Conservation (phyloP, 2,888 invertebrate species). For the Coelinius sp. region DNA sequence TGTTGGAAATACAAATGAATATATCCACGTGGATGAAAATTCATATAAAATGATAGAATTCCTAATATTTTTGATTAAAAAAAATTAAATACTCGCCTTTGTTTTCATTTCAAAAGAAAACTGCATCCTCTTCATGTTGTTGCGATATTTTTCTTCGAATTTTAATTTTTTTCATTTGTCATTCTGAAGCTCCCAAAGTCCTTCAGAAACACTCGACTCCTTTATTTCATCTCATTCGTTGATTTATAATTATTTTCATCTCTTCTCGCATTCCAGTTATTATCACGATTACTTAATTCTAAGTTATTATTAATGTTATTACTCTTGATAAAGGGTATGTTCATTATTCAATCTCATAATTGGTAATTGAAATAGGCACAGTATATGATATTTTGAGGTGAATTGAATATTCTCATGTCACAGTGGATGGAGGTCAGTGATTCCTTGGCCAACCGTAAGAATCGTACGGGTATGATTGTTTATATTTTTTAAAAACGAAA, state of each 20-base stretch:
- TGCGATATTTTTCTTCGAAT: slow-evolving; percentile 33
- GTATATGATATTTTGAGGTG: neutral
- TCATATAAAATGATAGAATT: neutral
- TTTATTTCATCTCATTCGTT: neutral
- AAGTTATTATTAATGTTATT: slow-evolving; percentile 1
- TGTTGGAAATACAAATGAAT: neutral
- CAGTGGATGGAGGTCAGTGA: slow-evolving; percentile 28
- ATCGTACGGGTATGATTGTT: slow-evolving; percentile 32
- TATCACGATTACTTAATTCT: slow-evolving; percentile 4
- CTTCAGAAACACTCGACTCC: slow-evolving; percentile 9
- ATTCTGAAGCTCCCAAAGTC: neutral
- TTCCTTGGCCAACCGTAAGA: slow-evolving; percentile 33
- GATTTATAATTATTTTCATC: neutral
- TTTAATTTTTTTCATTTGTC: slow-evolving; percentile 2
- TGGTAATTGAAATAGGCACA: too few relatives aligned
- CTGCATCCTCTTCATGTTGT: slow-evolving; percentile 44
- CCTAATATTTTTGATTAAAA: slow-evolving; percentile 17
- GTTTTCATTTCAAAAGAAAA: slow-evolving; percentile 15
- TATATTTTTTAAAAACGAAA: slow-evolving; percentile 25
- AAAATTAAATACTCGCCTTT: slow-evolving; percentile 60
- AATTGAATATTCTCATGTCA: slow-evolving; percentile 1
- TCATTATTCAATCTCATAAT: neutral
- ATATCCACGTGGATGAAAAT: neutral
- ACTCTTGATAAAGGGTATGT: neutral
- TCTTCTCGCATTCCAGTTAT: neutral